A percentile compares a stretch with the other conserved stretches of the same genome.
Evolutionary conservation across 2,797 vertebrate genomes (phyloP).

Genomic region (Neoniphon sammara): DNA sequence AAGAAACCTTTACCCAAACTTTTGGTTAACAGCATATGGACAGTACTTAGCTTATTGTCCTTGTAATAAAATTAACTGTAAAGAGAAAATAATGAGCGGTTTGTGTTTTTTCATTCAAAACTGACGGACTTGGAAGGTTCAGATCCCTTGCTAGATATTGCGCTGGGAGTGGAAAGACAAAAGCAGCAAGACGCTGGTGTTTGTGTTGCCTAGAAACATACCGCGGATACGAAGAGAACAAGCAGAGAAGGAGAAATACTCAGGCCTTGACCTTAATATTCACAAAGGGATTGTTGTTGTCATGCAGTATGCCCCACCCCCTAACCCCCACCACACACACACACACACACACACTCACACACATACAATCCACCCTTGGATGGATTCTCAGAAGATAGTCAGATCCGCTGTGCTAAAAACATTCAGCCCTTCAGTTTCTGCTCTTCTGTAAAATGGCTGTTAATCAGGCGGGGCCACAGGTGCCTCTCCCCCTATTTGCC

Average conservation of each 20-base stretch:
- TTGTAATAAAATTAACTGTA: no score
- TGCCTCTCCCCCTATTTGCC: conserved; percentile 38
- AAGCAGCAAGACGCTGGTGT: no score
- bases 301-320: not conserved
- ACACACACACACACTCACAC: not conserved
- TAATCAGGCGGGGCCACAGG: conserved; percentile 59
- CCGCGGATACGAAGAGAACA: not conserved
- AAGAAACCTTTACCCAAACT: no score
- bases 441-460: conserved; percentile 56
- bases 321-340: not conserved
- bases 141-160: no score
- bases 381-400: conserved; percentile 29
- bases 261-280: not conserved
- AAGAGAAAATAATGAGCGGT: no score
- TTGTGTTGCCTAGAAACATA: not conserved
- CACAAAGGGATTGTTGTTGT: not conserved
- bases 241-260: not conserved
- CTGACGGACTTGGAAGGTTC: no score
- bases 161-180: no score
- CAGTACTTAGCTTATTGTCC: no score
- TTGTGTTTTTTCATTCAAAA: no score
- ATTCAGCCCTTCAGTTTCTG: conserved; percentile 2
- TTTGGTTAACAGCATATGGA: no score
- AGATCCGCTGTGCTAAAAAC: conserved; percentile 13
- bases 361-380: not conserved